phyloP scores from a whole-genome alignment of 2,888 invertebrate species.

The Tholera decimalis region DNA sequence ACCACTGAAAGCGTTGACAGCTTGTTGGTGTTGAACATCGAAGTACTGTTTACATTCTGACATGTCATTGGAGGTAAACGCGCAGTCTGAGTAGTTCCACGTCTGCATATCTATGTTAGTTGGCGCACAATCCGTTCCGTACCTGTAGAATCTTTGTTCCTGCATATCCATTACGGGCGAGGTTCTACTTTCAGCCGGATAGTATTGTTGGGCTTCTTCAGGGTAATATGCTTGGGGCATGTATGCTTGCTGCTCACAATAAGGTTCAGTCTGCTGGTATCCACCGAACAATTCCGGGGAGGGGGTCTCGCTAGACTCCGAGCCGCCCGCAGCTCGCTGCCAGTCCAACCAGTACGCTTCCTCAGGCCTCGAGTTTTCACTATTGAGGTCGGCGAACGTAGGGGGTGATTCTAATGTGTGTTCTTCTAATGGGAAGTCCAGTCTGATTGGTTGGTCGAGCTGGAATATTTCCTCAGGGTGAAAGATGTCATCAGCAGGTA shows the following conservation, averaged over 20 bases:
- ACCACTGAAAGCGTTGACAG: conserved; percentile 80
- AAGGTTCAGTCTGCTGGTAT: conserved; percentile 84
- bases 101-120: conserved; percentile 78
- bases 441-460: conserved; percentile 93
- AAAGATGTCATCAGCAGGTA: conserved; percentile 93
- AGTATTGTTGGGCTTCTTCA: conserved; percentile 86
- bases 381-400: conserved; percentile 94
- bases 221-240: conserved; percentile 83
- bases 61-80: conserved; percentile 77
- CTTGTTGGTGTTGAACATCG: conserved; percentile 78
- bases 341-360: conserved; percentile 92
- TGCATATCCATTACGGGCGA: conserved; percentile 81
- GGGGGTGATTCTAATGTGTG: conserved; percentile 92
- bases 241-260: conserved; percentile 84
- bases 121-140: conserved; percentile 82
- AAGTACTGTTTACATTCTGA: conserved; percentile 84
- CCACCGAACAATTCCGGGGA: conserved; percentile 90
- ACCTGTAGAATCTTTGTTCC: conserved; percentile 84
- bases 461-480: conserved; percentile 96
- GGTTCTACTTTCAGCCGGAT: conserved; percentile 81
- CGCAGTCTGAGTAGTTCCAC: conserved; percentile 85
- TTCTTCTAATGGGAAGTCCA: conserved; percentile 91
- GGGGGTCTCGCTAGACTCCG: conserved; percentile 90
- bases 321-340: conserved; percentile 86
- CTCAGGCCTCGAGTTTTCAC: conserved; percentile 93